These are phyloP conservation scores for Cyclophora punctaria DNA, from an alignment of 2,888 invertebrate species.

Conservation along the genomic window DNA sequence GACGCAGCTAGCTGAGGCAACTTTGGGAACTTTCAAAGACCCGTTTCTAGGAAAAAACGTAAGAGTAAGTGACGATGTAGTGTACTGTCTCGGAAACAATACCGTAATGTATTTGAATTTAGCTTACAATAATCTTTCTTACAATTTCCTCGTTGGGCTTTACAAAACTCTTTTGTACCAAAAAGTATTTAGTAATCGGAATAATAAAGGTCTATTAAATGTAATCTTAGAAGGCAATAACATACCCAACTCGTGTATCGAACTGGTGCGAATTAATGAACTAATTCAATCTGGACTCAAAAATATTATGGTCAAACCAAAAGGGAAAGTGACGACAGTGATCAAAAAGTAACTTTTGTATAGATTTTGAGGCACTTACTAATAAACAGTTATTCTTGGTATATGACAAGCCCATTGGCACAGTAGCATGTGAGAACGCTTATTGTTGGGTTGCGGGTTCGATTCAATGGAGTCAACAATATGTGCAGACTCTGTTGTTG, in stretches of 20 bases:
- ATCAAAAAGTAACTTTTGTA: too few relatives aligned
- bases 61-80: conserved; percentile 14
- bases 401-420: too few relatives aligned
- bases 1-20: conserved; percentile 19
- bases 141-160: too few relatives aligned
- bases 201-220: conserved; percentile 34
- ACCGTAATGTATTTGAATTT: conserved; percentile 40
- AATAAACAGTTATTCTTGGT: too few relatives aligned
- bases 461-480: too few relatives aligned
- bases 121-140: conserved; percentile 40
- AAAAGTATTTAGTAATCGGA: too few relatives aligned
- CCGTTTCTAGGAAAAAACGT: conserved; percentile 29
- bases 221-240: conserved; percentile 44
- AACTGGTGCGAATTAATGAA: conserved; percentile 30
- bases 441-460: too few relatives aligned
- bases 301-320: not conserved
- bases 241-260: conserved; percentile 36
- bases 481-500: too few relatives aligned
- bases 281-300: conserved; percentile 7
- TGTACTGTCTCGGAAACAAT: conserved; percentile 42
- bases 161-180: too few relatives aligned
- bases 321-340: not conserved
- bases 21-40: conserved; percentile 31
- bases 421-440: too few relatives aligned
- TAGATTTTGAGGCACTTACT: too few relatives aligned